phyloP scores from a whole-genome alignment of 2,888 invertebrate species.

The Heliconius cydno region DNA sequence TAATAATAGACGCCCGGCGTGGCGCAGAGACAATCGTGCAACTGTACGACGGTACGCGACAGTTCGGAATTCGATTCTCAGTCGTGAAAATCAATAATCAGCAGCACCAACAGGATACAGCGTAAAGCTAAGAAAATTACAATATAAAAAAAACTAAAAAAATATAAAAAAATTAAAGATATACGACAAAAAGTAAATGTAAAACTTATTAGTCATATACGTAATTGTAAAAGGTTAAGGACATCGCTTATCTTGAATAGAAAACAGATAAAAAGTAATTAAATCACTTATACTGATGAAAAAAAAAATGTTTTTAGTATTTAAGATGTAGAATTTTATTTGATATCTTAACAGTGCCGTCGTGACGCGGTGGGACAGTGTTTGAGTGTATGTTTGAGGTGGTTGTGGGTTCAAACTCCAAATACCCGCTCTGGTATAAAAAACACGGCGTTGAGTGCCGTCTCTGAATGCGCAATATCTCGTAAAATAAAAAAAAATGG shows the following conservation, averaged over 20 bases:
- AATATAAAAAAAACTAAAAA: background rate
- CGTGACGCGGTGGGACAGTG: background rate
- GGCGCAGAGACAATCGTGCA: background rate
- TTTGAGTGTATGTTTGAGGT: background rate
- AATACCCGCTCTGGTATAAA: background rate
- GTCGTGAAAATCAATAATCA: background rate
- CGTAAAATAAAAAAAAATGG: too few relatives aligned
- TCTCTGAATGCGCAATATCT: too few relatives aligned
- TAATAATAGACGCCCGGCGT: background rate
- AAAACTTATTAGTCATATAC: background rate
- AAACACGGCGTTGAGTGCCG: background rate
- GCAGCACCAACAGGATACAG: background rate
- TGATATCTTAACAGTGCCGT: background rate
- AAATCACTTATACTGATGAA: background rate
- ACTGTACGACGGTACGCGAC: background rate
- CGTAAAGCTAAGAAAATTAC: background rate
- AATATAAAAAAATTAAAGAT: background rate
- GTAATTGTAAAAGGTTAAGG: background rate
- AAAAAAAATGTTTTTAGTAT: background rate
- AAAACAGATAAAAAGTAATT: background rate
- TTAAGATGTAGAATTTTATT: background rate
- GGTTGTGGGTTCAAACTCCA: background rate
- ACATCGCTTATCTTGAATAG: background rate
- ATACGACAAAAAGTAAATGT: background rate
- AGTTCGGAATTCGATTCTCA: background rate